Conservation (phyloP, 2,888 invertebrate species). For the Pterostichus niger region DNA sequence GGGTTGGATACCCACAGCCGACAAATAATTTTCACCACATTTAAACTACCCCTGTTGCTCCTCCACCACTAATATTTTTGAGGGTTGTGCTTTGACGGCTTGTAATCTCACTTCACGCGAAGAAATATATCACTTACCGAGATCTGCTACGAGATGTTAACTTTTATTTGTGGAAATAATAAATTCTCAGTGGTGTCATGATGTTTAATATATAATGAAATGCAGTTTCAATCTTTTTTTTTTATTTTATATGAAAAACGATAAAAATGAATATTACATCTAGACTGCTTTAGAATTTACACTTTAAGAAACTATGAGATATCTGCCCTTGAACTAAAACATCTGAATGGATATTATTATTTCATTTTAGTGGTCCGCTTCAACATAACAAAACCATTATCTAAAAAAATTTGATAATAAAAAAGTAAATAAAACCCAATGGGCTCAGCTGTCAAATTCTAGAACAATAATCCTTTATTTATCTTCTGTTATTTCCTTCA, state of each 20-base stretch:
- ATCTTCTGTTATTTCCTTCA: slow-evolving; percentile 10
- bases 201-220: neutral
- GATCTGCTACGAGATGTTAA: too few species aligned
- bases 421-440: slow-evolving; percentile 44
- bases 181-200: neutral
- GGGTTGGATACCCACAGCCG: too few species aligned
- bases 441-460: slow-evolving; percentile 47
- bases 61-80: too few species aligned
- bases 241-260: neutral
- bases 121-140: too few species aligned
- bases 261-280: slow-evolving; percentile 5
- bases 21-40: too few species aligned
- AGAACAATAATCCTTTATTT: slow-evolving; percentile 48
- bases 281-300: slow-evolving; percentile 36
- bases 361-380: slow-evolving; percentile 12
- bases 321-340: slow-evolving; percentile 22
- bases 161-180: neutral
- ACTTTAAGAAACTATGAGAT: neutral
- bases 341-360: slow-evolving; percentile 23
- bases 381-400: slow-evolving; percentile 42
- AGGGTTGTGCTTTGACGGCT: too few species aligned
- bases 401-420: slow-evolving; percentile 28
- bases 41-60: too few species aligned
- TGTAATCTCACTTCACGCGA: too few species aligned
- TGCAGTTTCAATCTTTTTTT: neutral